Evolutionary conservation across 2,797 vertebrate species (phyloP).

Genomic region (Salarias fasciatus): DNA sequence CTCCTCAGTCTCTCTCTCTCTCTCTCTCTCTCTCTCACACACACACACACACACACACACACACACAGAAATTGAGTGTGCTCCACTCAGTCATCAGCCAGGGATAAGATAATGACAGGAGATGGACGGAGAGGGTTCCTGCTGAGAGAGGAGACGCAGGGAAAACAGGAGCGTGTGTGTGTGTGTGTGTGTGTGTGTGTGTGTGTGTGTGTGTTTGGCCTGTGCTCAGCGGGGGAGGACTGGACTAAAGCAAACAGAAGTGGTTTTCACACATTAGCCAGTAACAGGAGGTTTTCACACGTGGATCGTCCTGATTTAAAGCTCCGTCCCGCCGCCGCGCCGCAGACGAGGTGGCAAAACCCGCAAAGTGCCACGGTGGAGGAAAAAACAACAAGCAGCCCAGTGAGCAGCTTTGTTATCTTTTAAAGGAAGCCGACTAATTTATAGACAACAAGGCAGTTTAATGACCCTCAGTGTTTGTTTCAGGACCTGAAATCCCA

Average conservation of each 20-base stretch:
- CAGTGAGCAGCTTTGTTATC: neutral
- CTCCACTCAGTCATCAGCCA: slow-evolving; percentile 52
- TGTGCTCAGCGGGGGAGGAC: slow-evolving; percentile 48
- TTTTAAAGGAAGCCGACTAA: too few relatives aligned
- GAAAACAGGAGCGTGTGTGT: slow-evolving; percentile 16
- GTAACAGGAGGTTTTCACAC: slow-evolving; percentile 42
- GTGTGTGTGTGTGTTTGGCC: slow-evolving; percentile 30
- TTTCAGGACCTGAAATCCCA: slow-evolving; percentile 46
- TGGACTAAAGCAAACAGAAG: slow-evolving; percentile 63
- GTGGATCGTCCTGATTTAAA: slow-evolving; percentile 31
- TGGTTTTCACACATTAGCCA: slow-evolving; percentile 66
- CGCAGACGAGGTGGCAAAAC: neutral
- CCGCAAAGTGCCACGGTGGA: neutral
- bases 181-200: slow-evolving; percentile 22
- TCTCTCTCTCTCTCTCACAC: too few relatives aligned
- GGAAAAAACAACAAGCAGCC: neutral
- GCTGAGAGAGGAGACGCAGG: slow-evolving; percentile 58
- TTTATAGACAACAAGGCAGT: neutral
- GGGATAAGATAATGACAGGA: slow-evolving; percentile 68
- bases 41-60: too few relatives aligned
- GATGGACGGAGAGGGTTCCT: slow-evolving; percentile 50
- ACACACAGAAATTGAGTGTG: too few relatives aligned
- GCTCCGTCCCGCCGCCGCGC: neutral
- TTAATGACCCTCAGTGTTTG: neutral
- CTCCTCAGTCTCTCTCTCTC: too few relatives aligned